Base-by-base conservation (phyloP, 2,113 vertebrate genomes). In the Daubentonia madagascariensis region DNA sequence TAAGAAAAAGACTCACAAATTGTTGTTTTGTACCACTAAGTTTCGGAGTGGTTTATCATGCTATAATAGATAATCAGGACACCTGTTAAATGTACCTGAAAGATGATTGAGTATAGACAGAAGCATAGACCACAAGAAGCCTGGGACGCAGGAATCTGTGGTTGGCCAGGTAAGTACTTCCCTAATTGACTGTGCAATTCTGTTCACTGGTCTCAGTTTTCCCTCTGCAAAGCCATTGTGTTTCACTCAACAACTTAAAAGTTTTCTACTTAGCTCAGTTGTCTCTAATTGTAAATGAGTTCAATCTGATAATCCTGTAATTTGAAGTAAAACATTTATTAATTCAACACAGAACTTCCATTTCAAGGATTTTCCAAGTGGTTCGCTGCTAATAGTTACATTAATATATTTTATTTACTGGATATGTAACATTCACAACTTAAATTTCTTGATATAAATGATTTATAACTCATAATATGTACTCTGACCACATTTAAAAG, bases 51-150 rank as follows among this genome's bases (percentile, higher is more conserved):
- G 37, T 32, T 45, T 13, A 5, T 18, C 23, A 0, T 9, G 18
- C n/a, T n/a, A 7, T 43, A 17, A 0, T 6, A 6, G 13, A n/a
- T 1, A 54, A 0, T 3, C 12, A 8, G 48, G n/a, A 63, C 16
- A 8, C 32, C 37, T 5, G 1, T 28, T 45, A 23, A 13, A 4
- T 16, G n/a, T 67, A 30, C 1, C 28, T 18, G 48, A 40, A 23
- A 6, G 12, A 61, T 50, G 43, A 45, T 6, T 35, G 14, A 9
- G 2, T 0, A 5, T 2, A 57, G 20, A 32, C 10, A 52, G 52
- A 35, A 80, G 22, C 4, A 3, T 3, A 45, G 25, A 14, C 13
- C 40, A 1, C 28, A 16, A 16, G 16, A 6, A 63, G 50, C 10
- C 20, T 25, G n/a, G 23, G 37, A 16, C 3, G 0, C n/a, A 48